phyloP scores from a whole-genome alignment of 92 coral and sea anemone genomes.

The Ricordea florida region DNA sequence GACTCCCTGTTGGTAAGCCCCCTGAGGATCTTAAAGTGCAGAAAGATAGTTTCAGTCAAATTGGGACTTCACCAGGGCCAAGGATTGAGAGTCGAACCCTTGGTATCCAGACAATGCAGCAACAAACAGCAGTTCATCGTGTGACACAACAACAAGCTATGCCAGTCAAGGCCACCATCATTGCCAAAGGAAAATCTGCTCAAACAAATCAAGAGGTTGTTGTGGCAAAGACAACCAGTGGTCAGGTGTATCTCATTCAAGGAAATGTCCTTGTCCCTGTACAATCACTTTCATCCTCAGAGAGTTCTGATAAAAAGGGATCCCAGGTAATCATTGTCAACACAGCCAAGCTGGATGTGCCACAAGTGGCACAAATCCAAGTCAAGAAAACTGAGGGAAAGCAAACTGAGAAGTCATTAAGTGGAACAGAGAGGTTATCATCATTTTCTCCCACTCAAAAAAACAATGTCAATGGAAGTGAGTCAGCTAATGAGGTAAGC shows the following conservation, averaged over 20 bases:
- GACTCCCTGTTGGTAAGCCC: too few relatives aligned
- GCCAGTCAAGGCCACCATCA: constrained; percentile 84
- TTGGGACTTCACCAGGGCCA: background rate
- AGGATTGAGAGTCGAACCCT: constrained; percentile 11
- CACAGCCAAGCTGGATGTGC: constrained; percentile 17
- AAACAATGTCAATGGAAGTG: background rate
- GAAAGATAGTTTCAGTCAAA: background rate
- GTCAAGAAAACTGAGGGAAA: background rate
- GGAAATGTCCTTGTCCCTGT: constrained; percentile 88
- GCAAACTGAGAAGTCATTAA: background rate
- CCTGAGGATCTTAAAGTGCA: background rate
- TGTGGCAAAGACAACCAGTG: constrained; percentile 85
- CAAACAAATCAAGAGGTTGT: constrained; percentile 84
- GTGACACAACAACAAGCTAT: constrained; percentile 46
- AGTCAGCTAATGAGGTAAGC: background rate
- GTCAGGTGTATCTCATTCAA: constrained; percentile 90
- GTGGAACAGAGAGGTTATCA: background rate
- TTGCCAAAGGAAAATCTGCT: constrained; percentile 85
- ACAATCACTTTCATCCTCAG: constrained; percentile 68
- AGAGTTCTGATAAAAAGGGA: constrained; percentile 65
- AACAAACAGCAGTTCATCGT: constrained; percentile 5
- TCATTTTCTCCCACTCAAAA: background rate
- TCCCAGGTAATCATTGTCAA: constrained; percentile 54
- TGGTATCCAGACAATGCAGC: constrained; percentile 37
- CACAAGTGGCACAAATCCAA: background rate